Percentiles rank a stretch among this genome's conserved stretches.
Conservation (phyloP, 2,888 invertebrate genomes). For the Acronicta alni region DNA sequence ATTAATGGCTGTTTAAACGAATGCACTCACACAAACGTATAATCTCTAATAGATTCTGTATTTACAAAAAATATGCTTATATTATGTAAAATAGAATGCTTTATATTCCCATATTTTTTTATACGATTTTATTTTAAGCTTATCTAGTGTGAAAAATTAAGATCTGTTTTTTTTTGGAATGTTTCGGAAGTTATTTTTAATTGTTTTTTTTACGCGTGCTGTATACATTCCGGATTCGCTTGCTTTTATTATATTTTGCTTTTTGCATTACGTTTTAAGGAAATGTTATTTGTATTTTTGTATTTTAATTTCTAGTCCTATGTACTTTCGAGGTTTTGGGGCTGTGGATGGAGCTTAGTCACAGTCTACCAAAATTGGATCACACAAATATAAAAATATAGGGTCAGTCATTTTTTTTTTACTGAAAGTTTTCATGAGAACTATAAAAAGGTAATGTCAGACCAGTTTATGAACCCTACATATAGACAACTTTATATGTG, state of each 20-base stretch:
- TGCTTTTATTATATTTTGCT: slow-evolving; percentile 42
- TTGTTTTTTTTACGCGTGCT: slow-evolving; percentile 19
- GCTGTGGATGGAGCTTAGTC: neutral
- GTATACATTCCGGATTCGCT: slow-evolving; percentile 51
- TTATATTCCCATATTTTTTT: slow-evolving; percentile 15
- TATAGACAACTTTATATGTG: no score
- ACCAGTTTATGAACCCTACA: no score
- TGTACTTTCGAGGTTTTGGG: slow-evolving; percentile 12
- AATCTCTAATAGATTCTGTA: no score
- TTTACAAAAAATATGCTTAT: neutral
- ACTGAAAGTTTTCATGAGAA: no score
- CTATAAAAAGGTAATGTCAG: no score
- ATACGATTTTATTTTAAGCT: slow-evolving; percentile 24
- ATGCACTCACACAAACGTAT: no score
- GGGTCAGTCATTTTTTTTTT: no score
- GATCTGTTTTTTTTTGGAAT: slow-evolving; percentile 43
- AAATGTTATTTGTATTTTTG: slow-evolving; percentile 30
- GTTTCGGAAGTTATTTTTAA: slow-evolving; percentile 11
- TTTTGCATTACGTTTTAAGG: slow-evolving; percentile 30
- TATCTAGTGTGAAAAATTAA: slow-evolving; percentile 14
- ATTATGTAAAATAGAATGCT: slow-evolving; percentile 21
- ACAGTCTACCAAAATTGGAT: no score
- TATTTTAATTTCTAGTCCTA: slow-evolving; percentile 38
- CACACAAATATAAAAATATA: no score
- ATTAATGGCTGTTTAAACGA: no score